Evolutionary conservation across 2,113 vertebrate species (phyloP), one percentile per base, ranked within the genome.

Genomic region (Melanotaenia duboulayi): DNA sequence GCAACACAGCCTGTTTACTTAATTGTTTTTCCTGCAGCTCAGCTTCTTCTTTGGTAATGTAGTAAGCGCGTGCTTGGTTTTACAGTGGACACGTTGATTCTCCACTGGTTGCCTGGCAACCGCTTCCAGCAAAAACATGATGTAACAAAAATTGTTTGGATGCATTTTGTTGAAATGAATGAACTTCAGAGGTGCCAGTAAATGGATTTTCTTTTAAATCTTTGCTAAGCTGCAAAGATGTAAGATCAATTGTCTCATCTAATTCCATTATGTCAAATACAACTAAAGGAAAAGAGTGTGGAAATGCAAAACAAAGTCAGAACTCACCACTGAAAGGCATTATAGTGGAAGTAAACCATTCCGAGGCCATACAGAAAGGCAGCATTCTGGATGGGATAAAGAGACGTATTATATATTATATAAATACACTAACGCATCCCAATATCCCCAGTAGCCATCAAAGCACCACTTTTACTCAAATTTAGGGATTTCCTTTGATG

Each of bases 301-400:
- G 40, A 71, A 39, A 62, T 54, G 1, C 24, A 20, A 49, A 11
- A 24, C 17, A 37, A 19, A 37, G 39, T 1, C 23, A 12, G 62
- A 85, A 97, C 98, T 97, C 94, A 99, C 98, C 98, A 99, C 81
- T 99, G 98, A 97, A 99, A 99, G 93, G 98, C 98, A 94, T 99
- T 99, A 94, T 99, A 99, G 97, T 99, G 96, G 96, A 99, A 99
- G 95, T 99, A 99, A 93, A 99, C 97, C 97, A 99, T 97, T 94
- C 98, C 98, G 92, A 99, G 97, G 94, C 98, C 98, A 89, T 99
- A 99, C 92, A 99, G 97, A 97, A 99, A 99, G 96, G 97, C 97
- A 96, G 98, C 97, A 97, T 99, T 99, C 98, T 99, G 94, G 7
- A 39, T 1, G 7, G 9, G 24, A 46, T 2, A 22, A 24, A 44